Conservation (phyloP, 2,113 vertebrate species). For the Acinonyx jubatus region DNA sequence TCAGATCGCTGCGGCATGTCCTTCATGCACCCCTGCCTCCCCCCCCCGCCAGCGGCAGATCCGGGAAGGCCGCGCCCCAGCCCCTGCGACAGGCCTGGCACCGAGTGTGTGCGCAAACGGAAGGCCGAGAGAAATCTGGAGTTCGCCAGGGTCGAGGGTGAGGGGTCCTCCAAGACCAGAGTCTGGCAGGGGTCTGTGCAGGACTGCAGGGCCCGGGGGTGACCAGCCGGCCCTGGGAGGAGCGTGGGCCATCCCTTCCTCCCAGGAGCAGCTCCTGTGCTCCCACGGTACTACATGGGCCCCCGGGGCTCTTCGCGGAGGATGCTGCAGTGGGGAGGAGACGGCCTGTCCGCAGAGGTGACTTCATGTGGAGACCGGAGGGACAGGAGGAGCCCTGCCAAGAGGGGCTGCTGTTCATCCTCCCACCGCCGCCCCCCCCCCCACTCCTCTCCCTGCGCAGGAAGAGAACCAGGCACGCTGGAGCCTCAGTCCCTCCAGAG, state of each 20-base stretch:
- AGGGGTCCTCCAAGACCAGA: background rate
- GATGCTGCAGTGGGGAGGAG: background rate
- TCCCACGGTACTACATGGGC: background rate
- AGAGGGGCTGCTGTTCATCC: background rate
- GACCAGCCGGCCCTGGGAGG: background rate
- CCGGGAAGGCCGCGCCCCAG: background rate
- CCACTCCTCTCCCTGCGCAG: background rate
- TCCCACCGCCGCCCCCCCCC: rapidly evolving
- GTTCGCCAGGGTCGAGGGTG: rapidly evolving
- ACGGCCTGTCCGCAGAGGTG: background rate
- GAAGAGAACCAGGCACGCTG: background rate
- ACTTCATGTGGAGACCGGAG: background rate
- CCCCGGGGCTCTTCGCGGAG: background rate
- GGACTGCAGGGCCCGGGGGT: background rate
- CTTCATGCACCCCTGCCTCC: rapidly evolving
- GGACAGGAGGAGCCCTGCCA: background rate
- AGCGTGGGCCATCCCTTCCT: background rate
- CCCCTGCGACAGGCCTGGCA: background rate
- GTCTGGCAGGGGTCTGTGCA: background rate
- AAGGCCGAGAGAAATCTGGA: background rate
- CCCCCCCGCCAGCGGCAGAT: background rate
- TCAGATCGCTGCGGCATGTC: background rate
- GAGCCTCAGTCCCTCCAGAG: background rate
- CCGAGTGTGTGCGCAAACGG: rapidly evolving
- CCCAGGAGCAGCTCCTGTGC: background rate